Evolutionary conservation across 2,888 invertebrate genomes (phyloP).

Genomic region (Steinernema carpocapsae): DNA sequence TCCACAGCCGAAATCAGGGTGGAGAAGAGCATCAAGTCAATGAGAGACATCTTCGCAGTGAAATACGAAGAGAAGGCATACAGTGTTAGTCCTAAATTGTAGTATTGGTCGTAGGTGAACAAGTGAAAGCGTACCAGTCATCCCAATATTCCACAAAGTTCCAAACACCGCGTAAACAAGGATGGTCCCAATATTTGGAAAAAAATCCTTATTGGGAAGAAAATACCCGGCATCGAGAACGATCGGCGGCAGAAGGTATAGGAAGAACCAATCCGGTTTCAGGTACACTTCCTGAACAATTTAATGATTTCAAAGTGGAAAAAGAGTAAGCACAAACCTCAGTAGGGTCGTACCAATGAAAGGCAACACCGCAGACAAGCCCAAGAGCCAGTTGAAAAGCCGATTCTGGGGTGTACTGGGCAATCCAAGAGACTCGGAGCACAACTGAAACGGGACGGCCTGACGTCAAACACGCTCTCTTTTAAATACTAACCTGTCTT

Average conservation of each 20-base stretch:
- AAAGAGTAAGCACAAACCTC: neutral
- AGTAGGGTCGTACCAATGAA: slow-evolving; percentile 12
- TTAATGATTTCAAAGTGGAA: neutral
- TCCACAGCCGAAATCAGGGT: slow-evolving; percentile 65
- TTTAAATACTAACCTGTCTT: neutral
- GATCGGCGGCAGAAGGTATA: slow-evolving; percentile 96
- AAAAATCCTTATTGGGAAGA: slow-evolving; percentile 96
- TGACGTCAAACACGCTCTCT: neutral
- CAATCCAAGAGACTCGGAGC: neutral
- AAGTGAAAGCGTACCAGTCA: slow-evolving; percentile 70
- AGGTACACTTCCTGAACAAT: slow-evolving; percentile 41
- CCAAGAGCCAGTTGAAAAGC: slow-evolving; percentile 19
- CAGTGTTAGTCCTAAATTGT: slow-evolving; percentile 56
- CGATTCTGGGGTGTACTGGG: slow-evolving; percentile 24
- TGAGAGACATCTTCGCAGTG: slow-evolving; percentile 47
- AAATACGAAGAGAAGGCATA: slow-evolving; percentile 52
- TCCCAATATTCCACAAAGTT: slow-evolving; percentile 89
- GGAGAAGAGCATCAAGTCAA: slow-evolving; percentile 59
- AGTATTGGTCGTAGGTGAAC: too few species aligned
- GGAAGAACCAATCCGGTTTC: slow-evolving; percentile 77
- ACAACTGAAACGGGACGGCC: neutral
- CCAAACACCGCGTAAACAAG: slow-evolving; percentile 87
- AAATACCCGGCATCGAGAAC: slow-evolving; percentile 97
- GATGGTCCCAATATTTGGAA: slow-evolving; percentile 92
- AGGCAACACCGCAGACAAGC: neutral